phyloP scores from a whole-genome alignment of 1,140 invertebrate genomes.

The Scaptomyza graminum region DNA sequence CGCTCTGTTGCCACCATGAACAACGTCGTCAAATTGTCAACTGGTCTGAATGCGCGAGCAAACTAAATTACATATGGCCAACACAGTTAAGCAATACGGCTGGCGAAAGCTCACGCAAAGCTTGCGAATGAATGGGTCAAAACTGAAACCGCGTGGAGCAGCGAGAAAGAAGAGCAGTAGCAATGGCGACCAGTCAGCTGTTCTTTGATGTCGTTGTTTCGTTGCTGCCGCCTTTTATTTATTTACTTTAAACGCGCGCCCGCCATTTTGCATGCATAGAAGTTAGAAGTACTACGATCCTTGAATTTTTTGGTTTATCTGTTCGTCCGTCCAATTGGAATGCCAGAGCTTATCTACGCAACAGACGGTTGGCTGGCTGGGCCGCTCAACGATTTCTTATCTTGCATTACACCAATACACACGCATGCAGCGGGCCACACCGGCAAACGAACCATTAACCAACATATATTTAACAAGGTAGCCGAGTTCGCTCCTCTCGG shows the following conservation, averaged over 20 bases:
- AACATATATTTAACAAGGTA: too few species aligned
- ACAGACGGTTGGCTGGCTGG: constrained; percentile 48
- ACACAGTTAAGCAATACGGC: constrained; percentile 51
- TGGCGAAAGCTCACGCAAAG: constrained; percentile 61
- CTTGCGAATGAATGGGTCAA: constrained; percentile 57
- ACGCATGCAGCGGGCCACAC: constrained; percentile 2
- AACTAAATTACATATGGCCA: constrained; percentile 77
- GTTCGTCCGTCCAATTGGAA: constrained; percentile 53
- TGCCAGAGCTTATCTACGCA: constrained; percentile 52
- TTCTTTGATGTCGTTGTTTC: constrained; percentile 10
- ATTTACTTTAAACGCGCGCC: constrained; percentile 48
- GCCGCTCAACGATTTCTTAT: neutral
- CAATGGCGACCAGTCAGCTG: constrained; percentile 36
- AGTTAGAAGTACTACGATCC: constrained; percentile 19
- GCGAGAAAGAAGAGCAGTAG: constrained; percentile 11
- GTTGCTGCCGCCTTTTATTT: constrained; percentile 15
- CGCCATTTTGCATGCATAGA: constrained; percentile 41
- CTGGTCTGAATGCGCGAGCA: constrained; percentile 64
- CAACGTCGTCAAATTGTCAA: too few species aligned
- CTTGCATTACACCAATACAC: neutral
- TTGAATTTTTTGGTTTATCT: neutral
- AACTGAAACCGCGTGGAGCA: constrained; percentile 36
- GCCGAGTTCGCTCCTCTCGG: too few species aligned
- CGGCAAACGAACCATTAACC: neutral
- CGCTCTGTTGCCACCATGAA: constrained; percentile 4